Percentiles rank a stretch among this genome's conserved stretches.
Conservation (phyloP, 1,140 invertebrate species). For the Papilio dardanus region DNA sequence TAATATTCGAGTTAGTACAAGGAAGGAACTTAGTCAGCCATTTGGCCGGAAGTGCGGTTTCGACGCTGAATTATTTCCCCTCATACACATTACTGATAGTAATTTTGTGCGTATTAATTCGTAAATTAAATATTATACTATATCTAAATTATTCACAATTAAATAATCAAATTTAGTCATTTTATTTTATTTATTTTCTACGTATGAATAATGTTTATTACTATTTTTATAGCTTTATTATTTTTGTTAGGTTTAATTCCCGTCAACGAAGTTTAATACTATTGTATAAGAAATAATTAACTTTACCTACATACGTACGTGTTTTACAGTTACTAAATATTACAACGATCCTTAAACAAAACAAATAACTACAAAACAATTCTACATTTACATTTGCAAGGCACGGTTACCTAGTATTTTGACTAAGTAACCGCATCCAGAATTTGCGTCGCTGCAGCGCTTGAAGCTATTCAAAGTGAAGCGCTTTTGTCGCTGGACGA, state of each 20-base stretch:
- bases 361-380: not conserved
- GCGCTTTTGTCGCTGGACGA: slow-evolving; percentile 7
- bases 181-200: no score
- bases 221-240: no score
- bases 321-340: no score
- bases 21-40: slow-evolving; percentile 3
- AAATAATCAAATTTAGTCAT: no score
- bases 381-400: slow-evolving; percentile 1
- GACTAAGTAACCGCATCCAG: slow-evolving; percentile 19
- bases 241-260: no score
- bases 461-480: slow-evolving; percentile 21
- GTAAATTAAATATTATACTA: not conserved
- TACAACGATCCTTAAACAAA: not conserved
- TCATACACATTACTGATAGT: not conserved
- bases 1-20: not conserved
- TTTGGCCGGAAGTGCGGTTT: slow-evolving; percentile 2
- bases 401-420: slow-evolving; percentile 12
- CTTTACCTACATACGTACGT: no score
- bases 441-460: slow-evolving; percentile 2
- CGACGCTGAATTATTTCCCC: not conserved
- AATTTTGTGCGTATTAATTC: not conserved
- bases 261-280: no score
- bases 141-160: no score
- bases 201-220: no score
- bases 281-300: no score